Base-by-base conservation (phyloP, 2,113 vertebrate species). In the Dolichotis patagonum region DNA sequence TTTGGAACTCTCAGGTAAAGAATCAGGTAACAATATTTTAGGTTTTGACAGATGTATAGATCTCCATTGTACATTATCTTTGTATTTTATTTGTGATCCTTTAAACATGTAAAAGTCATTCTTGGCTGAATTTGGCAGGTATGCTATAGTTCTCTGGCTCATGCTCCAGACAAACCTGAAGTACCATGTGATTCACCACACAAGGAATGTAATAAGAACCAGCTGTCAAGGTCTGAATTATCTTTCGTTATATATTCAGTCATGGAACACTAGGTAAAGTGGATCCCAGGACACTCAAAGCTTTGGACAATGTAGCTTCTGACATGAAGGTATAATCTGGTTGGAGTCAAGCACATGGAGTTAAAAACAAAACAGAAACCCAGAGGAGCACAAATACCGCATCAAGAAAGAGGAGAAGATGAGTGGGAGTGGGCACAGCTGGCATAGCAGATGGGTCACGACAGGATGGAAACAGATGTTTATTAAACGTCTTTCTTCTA, bases 71-170 rank as follows among this genome's bases (percentile, higher is more conserved):
- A 83, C 54, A 85, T 17, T 41, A 77, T 95, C 73, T 78, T 82
- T 75, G 9, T 13, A 73, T 80, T 95, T 97, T 85, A 78, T 49
- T 91, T 80, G 91, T 14, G 85, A 91, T 9, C 16, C 17, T 80
- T 82, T 49, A 93, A 84, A 86, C 85, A 93, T 60, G 26, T 88
- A 88, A 94, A 96, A 78, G 54, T 7, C 46, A 32, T 69, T 94
- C 67, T 88, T 94, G 43, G 26, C 35, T 90, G 24, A 92, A 78
- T 96, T 65, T 92, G 63, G 32, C 26, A 73, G 89, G 24, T 71
- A n/a, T 7, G 8, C 35, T 75, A 11, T 5, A 85, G 67, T 95
- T n/a, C 93, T 46, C 22, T 4, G 22, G 80, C 28, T 96, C 81
- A 28, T 83, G 60, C 5, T 92, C 54, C 87, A 90, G 0, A 73